Evolutionary conservation across 2,113 vertebrate species (phyloP).

Genomic region (Pithys albifrons): DNA sequence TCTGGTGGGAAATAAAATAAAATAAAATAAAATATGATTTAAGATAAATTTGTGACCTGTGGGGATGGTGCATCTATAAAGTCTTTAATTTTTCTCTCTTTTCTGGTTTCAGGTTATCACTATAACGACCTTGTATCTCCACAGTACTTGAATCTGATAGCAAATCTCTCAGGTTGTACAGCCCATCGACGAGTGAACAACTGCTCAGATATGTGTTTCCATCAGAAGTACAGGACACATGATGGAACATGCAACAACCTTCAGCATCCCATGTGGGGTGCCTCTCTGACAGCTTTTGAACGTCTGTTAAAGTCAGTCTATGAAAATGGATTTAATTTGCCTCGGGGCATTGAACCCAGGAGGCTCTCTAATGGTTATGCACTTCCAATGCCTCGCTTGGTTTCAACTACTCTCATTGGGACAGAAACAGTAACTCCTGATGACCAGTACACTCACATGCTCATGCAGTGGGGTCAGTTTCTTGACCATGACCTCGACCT

Average conservation of each 20-base stretch:
- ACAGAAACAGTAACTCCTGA: slow-evolving; percentile 91
- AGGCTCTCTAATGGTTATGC: slow-evolving; percentile 81
- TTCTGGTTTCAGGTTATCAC: slow-evolving; percentile 86
- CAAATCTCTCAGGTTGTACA: slow-evolving; percentile 94
- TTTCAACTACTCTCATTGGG: slow-evolving; percentile 92
- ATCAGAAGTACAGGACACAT: slow-evolving; percentile 93
- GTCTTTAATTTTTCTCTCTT: background rate
- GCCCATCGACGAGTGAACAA: slow-evolving; percentile 93
- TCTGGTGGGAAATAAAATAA: background rate
- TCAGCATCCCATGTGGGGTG: slow-evolving; percentile 97
- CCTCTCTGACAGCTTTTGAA: slow-evolving; percentile 95
- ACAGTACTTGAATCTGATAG: slow-evolving; percentile 92
- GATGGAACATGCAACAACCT: slow-evolving; percentile 98
- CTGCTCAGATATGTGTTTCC: slow-evolving; percentile 98
- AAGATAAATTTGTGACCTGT: background rate
- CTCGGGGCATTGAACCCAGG: slow-evolving; percentile 81
- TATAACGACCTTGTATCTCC: slow-evolving; percentile 98
- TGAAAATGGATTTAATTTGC: slow-evolving; percentile 96
- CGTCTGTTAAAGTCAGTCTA: slow-evolving; percentile 94
- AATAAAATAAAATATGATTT: background rate
- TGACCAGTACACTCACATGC: slow-evolving; percentile 92
- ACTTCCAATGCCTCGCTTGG: slow-evolving; percentile 88
- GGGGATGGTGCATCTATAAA: background rate
- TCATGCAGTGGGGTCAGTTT: slow-evolving; percentile 99
- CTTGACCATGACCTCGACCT: slow-evolving; percentile 95